These are phyloP conservation scores for Arctopsyche grandis DNA, from an alignment of 1,140 invertebrate species.

Conservation along the genomic window DNA sequence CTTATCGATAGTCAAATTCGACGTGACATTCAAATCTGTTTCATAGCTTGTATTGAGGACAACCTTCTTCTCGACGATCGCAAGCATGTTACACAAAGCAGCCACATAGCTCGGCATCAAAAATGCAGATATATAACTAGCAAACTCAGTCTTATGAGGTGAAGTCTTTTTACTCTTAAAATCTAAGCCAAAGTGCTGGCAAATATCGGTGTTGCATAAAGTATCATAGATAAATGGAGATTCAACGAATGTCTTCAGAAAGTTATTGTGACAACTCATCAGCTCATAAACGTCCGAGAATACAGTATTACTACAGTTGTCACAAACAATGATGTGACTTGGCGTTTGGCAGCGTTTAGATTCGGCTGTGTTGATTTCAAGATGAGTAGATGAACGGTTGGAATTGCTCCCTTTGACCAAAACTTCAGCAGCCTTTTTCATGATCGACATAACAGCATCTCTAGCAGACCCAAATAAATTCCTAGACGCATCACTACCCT, in stretches of 20 bases:
- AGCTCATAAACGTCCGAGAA: slow-evolving; percentile 73
- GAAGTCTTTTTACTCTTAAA: slow-evolving; percentile 67
- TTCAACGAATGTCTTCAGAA: slow-evolving; percentile 68
- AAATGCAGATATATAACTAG: slow-evolving; percentile 69
- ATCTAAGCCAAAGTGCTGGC: slow-evolving; percentile 69
- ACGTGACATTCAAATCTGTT: slow-evolving; percentile 64
- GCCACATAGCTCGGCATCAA: slow-evolving; percentile 75
- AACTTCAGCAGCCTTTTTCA: slow-evolving; percentile 87
- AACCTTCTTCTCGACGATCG: slow-evolving; percentile 73
- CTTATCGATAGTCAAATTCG: slow-evolving; percentile 64
- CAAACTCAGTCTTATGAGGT: slow-evolving; percentile 61
- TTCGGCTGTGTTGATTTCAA: slow-evolving; percentile 62
- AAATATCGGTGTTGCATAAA: slow-evolving; percentile 68
- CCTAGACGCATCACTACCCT: slow-evolving; percentile 61
- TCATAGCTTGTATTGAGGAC: slow-evolving; percentile 71
- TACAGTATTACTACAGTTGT: slow-evolving; percentile 74
- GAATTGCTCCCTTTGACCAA: slow-evolving; percentile 76
- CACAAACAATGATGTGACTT: slow-evolving; percentile 75
- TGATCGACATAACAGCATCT: slow-evolving; percentile 87
- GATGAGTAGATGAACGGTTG: slow-evolving; percentile 63
- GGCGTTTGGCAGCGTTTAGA: slow-evolving; percentile 70
- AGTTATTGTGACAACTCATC: slow-evolving; percentile 71
- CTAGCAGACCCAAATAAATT: slow-evolving; percentile 87
- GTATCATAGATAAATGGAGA: slow-evolving; percentile 67
- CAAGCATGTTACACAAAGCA: slow-evolving; percentile 80